Evolutionary conservation across 1,140 invertebrate genomes (phyloP).

Genomic region (Drosophila setifemur): DNA sequence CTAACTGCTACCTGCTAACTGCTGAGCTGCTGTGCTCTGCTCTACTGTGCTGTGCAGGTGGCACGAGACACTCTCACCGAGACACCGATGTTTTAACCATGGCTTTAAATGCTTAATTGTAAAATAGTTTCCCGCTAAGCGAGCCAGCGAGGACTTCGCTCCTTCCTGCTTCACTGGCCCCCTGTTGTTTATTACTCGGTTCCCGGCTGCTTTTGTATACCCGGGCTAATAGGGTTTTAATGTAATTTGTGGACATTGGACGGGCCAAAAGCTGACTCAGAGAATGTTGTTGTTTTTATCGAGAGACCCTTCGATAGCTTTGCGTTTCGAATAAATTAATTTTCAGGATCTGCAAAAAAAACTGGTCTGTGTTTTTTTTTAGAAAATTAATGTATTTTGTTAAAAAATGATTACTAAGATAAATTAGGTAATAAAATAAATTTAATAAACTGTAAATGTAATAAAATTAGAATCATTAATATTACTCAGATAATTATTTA

Average conservation of each 20-base stretch:
- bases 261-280: background rate
- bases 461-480: no score
- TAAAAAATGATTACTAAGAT: no score
- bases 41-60: slow-evolving; percentile 11
- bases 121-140: slow-evolving; percentile 45
- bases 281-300: slow-evolving; percentile 1
- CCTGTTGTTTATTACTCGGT: slow-evolving; percentile 24
- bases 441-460: no score
- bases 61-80: slow-evolving; percentile 9
- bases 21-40: background rate
- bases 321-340: background rate
- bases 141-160: background rate
- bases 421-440: no score
- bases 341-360: background rate
- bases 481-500: no score
- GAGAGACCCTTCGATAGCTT: background rate
- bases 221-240: slow-evolving; percentile 29
- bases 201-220: background rate
- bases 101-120: slow-evolving; percentile 61
- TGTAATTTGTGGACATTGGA: slow-evolving; percentile 21
- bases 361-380: background rate
- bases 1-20: slow-evolving; percentile 36
- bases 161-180: background rate
- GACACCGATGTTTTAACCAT: slow-evolving; percentile 52
- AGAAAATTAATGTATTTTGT: background rate